Conservation (phyloP, 2,113 vertebrate genomes). For the Theristicus caerulescens region DNA sequence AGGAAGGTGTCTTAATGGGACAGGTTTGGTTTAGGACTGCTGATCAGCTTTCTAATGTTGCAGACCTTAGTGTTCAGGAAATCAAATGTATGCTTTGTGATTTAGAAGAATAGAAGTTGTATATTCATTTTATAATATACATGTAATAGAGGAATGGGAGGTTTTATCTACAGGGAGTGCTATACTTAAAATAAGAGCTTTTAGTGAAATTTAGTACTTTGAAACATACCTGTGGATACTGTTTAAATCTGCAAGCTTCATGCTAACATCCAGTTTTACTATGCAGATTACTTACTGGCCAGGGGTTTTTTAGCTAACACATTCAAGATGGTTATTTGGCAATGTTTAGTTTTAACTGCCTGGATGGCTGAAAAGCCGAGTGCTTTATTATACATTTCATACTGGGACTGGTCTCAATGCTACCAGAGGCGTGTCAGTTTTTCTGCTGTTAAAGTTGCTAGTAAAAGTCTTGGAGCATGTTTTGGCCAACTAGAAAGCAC, state of each 20-base stretch:
- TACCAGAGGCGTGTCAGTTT: not conserved
- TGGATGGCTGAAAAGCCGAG: not conserved
- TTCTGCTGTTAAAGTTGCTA: slow-evolving; percentile 1
- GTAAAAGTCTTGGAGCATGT: not conserved
- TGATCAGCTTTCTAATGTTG: not conserved
- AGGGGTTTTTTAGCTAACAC: not conserved
- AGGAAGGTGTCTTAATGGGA: not conserved
- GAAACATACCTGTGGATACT: not conserved
- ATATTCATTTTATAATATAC: not conserved
- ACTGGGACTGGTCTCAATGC: not conserved
- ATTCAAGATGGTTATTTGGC: not conserved
- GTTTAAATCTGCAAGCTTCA: not conserved
- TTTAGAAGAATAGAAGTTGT: not conserved
- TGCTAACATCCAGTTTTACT: not conserved
- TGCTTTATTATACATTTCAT: not conserved
- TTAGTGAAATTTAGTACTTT: not conserved
- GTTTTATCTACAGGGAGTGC: not conserved
- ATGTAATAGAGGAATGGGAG: not conserved
- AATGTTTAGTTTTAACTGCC: not conserved
- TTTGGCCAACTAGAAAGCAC: slow-evolving; percentile 19
- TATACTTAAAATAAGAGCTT: not conserved
- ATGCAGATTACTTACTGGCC: not conserved
- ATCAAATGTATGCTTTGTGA: not conserved
- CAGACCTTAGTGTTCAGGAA: not conserved
- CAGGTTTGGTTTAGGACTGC: not conserved